Base-by-base conservation (phyloP, 2,888 invertebrate species). In the Chymomyza amoena region DNA sequence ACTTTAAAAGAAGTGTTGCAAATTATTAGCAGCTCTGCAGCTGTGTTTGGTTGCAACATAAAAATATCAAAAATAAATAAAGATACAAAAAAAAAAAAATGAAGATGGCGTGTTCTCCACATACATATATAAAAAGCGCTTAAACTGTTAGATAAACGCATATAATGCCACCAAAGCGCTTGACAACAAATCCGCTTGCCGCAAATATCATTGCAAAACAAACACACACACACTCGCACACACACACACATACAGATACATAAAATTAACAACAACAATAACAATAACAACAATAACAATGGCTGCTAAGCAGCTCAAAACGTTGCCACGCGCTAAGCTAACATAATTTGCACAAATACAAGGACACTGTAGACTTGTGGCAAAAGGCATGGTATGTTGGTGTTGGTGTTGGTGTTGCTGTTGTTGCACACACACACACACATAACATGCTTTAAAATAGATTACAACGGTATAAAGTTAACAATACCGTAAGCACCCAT, bases 401-500 rank as follows among this genome's bases (percentile, higher is more conserved):
- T 45, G 39, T 13, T 13, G 13, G 39, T 45, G 6, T 9, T 39
- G 39, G 9, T 9, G 39, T 9, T 1, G 1, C 6, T 7, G 1
- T 2, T 32, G 2, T 6, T 25, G 5, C 61, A 25, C 18, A 36
- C 32, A 7, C n/a, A 51, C 65, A 65, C 59, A 61, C 61, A 64
- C 70, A 75, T 77, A 81, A 76, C 76, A 77, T 84, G 71, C 78
- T 77, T 78, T 73, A 75, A 87, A 84, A 87, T 76, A 79, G 80
- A 83, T 82, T 82, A 77, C 85, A 77, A 78, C 73, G 71, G 80
- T 72, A 78, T 76, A 78, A 83, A 74, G 85, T 75, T 81, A 81
- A 81, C 77, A 82, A 79, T 76, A 69, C 69, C 64, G 10, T 9
- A n/a, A 39, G 54, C 45, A 25, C 6, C 32, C 20, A 13, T 13